Conservation (phyloP, 2,888 invertebrate species). For the Ennomos erosarius region DNA sequence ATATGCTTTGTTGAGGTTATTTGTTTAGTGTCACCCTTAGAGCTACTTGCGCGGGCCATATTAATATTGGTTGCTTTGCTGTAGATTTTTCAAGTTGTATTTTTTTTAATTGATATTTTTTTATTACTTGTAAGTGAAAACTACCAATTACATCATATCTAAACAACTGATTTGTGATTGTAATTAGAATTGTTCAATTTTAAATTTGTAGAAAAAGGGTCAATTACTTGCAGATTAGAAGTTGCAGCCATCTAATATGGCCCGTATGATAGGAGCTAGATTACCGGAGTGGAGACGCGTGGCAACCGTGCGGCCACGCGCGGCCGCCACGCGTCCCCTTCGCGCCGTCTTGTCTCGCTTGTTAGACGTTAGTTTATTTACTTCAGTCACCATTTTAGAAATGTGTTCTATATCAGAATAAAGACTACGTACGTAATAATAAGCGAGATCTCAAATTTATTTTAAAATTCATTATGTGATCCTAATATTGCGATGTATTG, state of each 20-base stretch:
- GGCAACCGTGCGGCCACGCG: conserved; percentile 27
- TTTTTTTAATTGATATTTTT: conserved; percentile 17
- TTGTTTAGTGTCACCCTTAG: conserved; percentile 74
- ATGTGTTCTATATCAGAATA: conserved; percentile 83
- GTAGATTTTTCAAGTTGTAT: conserved; percentile 18
- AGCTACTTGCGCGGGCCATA: conserved; percentile 65
- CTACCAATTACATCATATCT: conserved; percentile 28
- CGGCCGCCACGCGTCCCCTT: conserved; percentile 28
- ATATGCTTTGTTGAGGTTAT: conserved; percentile 71
- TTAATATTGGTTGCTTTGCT: conserved; percentile 34
- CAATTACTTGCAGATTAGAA: conserved; percentile 39
- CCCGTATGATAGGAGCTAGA: conserved; percentile 57
- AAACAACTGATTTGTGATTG: conserved; percentile 30
- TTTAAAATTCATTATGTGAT: conserved; percentile 82
- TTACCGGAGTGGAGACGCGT: conserved; percentile 28
- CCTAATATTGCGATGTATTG: conserved; percentile 81
- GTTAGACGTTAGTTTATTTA: conserved; percentile 77
- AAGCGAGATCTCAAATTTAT: conserved; percentile 86
- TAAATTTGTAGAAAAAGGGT: conserved; percentile 37
- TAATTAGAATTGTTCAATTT: conserved; percentile 33
- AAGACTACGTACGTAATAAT: conserved; percentile 85
- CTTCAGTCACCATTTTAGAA: conserved; percentile 80
- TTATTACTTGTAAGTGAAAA: conserved; percentile 16
- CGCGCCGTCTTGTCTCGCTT: conserved; percentile 71
- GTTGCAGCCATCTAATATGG: conserved; percentile 50